These are phyloP conservation scores for Drosophila ambigua DNA, from an alignment of 1,140 invertebrate species.

Conservation along the genomic window DNA sequence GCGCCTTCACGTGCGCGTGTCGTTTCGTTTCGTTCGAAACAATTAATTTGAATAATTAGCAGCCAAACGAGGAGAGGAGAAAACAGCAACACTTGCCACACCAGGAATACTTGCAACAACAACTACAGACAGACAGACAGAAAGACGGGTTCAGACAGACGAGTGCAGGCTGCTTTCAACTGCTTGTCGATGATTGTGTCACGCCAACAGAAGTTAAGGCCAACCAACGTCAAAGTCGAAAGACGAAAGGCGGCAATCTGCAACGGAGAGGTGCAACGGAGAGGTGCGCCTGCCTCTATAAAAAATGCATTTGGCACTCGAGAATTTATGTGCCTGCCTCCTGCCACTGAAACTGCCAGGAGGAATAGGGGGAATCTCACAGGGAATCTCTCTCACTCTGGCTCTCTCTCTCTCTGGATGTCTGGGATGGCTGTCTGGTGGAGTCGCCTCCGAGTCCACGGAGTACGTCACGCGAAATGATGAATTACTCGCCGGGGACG, in stretches of 20 bases:
- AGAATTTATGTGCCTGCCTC: slow-evolving; percentile 68
- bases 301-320: slow-evolving; percentile 80
- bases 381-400: slow-evolving; percentile 8
- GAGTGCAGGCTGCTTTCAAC: slow-evolving; percentile 53
- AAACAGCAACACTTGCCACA: slow-evolving; percentile 17
- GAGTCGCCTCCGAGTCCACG: slow-evolving; percentile 16
- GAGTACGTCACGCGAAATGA: slow-evolving; percentile 79
- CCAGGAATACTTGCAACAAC: slow-evolving; percentile 10
- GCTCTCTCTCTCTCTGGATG: too few relatives aligned
- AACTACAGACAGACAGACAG: slow-evolving; percentile 3
- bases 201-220: slow-evolving; percentile 76
- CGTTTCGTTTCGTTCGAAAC: slow-evolving; percentile 55
- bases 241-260: slow-evolving; percentile 21
- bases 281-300: slow-evolving; percentile 30
- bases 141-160: slow-evolving; percentile 32
- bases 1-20: slow-evolving; percentile 72
- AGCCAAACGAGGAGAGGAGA: slow-evolving; percentile 63
- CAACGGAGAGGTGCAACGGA: slow-evolving; percentile 4
- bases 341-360: slow-evolving; percentile 8
- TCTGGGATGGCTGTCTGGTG: too few relatives aligned
- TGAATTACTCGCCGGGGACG: slow-evolving; percentile 82
- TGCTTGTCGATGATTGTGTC: slow-evolving; percentile 76
- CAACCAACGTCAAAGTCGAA: slow-evolving; percentile 49
- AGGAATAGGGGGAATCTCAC: slow-evolving; percentile 6
- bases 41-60: slow-evolving; percentile 83